These are phyloP conservation scores for Halyomorpha halys DNA, from an alignment of 1,140 invertebrate genomes.

Conservation along the genomic window DNA sequence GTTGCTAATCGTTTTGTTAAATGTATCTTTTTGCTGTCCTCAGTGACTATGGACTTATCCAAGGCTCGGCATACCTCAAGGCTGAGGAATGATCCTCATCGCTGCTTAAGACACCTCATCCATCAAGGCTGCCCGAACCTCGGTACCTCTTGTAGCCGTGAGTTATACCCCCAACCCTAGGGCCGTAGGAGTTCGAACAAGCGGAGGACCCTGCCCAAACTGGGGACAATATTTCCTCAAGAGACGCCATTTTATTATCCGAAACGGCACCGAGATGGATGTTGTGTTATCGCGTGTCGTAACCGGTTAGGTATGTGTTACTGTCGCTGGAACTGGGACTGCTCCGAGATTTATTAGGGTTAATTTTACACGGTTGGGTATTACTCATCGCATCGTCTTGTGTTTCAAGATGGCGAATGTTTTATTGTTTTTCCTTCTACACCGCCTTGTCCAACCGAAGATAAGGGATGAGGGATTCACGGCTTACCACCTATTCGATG, in stretches of 20 bases:
- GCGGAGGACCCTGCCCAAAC: not conserved
- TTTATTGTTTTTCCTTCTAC: not conserved
- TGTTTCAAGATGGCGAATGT: constrained; percentile 4
- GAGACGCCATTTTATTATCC: constrained; percentile 7
- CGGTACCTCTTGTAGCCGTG: not conserved
- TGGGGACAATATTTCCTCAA: not conserved
- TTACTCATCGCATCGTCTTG: constrained; percentile 3
- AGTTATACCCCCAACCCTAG: not conserved
- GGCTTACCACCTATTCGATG: not conserved
- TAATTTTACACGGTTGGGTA: not conserved
- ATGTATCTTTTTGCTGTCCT: too few relatives aligned
- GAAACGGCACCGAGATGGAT: not conserved
- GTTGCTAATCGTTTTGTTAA: too few relatives aligned
- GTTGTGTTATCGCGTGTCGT: constrained; percentile 4
- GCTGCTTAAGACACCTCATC: too few relatives aligned
- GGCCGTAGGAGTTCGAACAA: constrained; percentile 1
- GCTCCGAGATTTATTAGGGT: not conserved
- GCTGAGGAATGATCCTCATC: too few relatives aligned
- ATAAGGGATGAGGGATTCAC: constrained; percentile 8
- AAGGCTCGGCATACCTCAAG: too few relatives aligned
- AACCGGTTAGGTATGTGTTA: not conserved
- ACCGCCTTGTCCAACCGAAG: not conserved
- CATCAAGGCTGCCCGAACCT: too few relatives aligned
- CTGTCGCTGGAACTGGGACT: not conserved
- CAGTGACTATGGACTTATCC: too few relatives aligned